These are phyloP conservation scores for Andricus grossulariae DNA, from an alignment of 1,140 invertebrate genomes.

Conservation along the genomic window DNA sequence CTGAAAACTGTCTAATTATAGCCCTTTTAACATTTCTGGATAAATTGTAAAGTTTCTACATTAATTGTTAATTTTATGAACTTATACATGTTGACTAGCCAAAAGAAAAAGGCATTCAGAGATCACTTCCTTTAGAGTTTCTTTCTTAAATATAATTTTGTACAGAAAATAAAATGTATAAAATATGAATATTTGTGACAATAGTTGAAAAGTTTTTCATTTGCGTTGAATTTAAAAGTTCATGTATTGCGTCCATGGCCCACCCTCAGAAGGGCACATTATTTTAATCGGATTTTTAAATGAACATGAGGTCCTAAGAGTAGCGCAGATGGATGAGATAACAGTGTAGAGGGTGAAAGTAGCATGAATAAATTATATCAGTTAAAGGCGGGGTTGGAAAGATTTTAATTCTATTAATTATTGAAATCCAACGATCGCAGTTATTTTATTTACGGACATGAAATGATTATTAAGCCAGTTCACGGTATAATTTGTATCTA, in stretches of 20 bases:
- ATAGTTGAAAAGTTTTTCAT: background rate
- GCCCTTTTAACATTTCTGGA: no score
- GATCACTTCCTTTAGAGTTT: background rate
- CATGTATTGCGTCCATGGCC: slow-evolving; percentile 4
- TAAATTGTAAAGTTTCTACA: no score
- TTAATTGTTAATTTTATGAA: no score
- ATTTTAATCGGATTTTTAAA: slow-evolving; percentile 26
- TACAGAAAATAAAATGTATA: no score
- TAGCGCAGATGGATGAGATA: slow-evolving; percentile 19
- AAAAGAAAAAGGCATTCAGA: background rate
- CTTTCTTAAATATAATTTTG: background rate
- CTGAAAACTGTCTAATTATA: no score
- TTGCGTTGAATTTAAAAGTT: slow-evolving; percentile 12
- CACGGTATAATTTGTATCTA: no score
- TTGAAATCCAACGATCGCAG: background rate
- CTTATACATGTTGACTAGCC: no score
- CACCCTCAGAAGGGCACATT: background rate
- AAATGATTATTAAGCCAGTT: no score
- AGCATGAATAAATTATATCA: slow-evolving; percentile 29
- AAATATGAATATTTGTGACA: background rate
- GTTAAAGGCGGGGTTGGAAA: background rate
- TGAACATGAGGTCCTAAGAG: slow-evolving; percentile 23
- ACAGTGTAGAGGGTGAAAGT: background rate
- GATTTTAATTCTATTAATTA: slow-evolving; percentile 13
- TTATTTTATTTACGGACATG: no score